phyloP scores from a whole-genome alignment of 2,888 invertebrate species.

The Allophyes oxyacanthae region DNA sequence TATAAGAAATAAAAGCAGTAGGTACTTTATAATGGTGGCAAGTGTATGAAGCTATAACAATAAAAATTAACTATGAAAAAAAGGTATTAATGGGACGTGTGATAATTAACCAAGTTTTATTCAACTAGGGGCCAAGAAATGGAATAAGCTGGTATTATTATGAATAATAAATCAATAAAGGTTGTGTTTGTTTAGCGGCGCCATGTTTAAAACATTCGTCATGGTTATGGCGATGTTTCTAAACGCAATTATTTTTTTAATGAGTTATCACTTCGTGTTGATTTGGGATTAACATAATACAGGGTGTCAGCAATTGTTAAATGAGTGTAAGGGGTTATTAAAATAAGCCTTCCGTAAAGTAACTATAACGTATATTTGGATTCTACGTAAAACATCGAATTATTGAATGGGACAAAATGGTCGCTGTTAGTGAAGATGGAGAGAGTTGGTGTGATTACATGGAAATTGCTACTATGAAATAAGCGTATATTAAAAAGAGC shows the following conservation, averaged over 20 bases:
- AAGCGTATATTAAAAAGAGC: too few species aligned
- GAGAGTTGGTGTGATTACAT: too few species aligned
- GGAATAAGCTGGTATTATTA: constrained; percentile 32
- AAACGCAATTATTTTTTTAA: constrained; percentile 8
- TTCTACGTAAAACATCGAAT: too few species aligned
- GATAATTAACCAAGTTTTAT: constrained; percentile 48
- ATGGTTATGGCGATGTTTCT: constrained; percentile 19
- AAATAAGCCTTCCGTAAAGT: too few species aligned
- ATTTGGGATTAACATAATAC: constrained; percentile 1
- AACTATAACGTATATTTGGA: too few species aligned
- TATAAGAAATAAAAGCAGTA: constrained; percentile 39
- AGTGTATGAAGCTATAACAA: constrained; percentile 24
- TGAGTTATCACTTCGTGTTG: constrained; percentile 7
- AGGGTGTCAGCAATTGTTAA: constrained; percentile 3
- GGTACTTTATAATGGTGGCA: constrained; percentile 19
- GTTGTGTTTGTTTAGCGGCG: constrained; percentile 23
- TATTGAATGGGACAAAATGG: too few species aligned
- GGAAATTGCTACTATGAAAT: too few species aligned
- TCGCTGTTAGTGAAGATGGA: too few species aligned
- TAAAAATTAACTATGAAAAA: constrained; percentile 14
- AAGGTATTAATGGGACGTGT: constrained; percentile 26
- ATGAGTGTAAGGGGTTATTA: constrained; percentile 1
- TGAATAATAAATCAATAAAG: constrained; percentile 43
- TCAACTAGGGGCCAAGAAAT: constrained; percentile 12
- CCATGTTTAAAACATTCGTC: constrained; percentile 20